phyloP scores from a whole-genome alignment of 1,140 invertebrate species.

The Scylla paramamosain region DNA sequence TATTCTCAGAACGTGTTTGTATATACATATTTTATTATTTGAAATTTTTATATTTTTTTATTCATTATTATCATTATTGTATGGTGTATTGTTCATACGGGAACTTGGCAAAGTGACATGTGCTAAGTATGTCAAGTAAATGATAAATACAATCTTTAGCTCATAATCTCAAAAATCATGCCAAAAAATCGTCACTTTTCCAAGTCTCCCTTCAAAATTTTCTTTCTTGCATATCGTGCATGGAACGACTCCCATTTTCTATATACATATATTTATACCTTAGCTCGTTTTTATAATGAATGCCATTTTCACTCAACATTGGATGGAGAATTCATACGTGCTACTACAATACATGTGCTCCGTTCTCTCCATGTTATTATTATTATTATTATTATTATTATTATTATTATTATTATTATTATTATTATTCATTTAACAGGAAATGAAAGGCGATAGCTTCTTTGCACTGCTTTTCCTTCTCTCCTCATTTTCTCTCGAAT shows the following conservation, averaged over 20 bases:
- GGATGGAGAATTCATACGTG: neutral
- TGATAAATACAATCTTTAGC: too few species aligned
- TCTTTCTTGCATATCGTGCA: slow-evolving; percentile 64
- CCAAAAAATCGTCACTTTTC: slow-evolving; percentile 1
- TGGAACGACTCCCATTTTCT: slow-evolving; percentile 62
- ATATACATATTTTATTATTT: slow-evolving; percentile 26
- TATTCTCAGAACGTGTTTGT: slow-evolving; percentile 10
- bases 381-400: neutral
- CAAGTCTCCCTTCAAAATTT: neutral
- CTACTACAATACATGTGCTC: neutral
- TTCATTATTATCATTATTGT: slow-evolving; percentile 28
- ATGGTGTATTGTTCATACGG: slow-evolving; percentile 51
- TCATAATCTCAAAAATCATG: too few species aligned
- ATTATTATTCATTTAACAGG: too few species aligned
- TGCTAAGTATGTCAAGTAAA: too few species aligned
- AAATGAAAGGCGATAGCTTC: neutral
- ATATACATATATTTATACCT: slow-evolving; percentile 7
- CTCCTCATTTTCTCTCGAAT: neutral
- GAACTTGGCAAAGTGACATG: slow-evolving; percentile 46
- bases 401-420: neutral
- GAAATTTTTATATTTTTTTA: neutral
- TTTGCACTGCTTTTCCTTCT: neutral
- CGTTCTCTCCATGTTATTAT: slow-evolving; percentile 17
- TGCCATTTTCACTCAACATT: neutral
- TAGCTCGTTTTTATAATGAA: slow-evolving; percentile 13